phyloP scores from a whole-genome alignment of 2,797 vertebrate species.

The Adrianichthys oophorus region DNA sequence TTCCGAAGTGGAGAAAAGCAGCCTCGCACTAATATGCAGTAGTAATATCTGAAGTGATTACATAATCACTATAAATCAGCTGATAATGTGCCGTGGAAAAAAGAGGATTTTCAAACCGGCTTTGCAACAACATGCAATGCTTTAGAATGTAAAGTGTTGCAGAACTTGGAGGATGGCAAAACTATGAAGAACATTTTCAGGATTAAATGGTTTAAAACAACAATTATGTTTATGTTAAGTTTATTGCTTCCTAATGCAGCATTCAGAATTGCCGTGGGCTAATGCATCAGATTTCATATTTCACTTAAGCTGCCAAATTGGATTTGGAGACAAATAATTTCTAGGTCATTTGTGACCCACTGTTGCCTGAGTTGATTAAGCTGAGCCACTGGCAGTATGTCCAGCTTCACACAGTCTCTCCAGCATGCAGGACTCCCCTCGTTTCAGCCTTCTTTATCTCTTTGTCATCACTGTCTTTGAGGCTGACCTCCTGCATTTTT shows the following conservation, averaged over 20 bases:
- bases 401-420: conserved; percentile 10
- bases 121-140: too few relatives aligned
- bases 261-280: background rate
- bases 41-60: too few relatives aligned
- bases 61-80: too few relatives aligned
- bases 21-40: too few relatives aligned
- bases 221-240: too few relatives aligned
- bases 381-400: conserved; percentile 16
- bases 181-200: too few relatives aligned
- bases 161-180: too few relatives aligned
- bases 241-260: background rate
- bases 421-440: conserved; percentile 9
- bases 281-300: background rate
- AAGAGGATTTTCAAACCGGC: too few relatives aligned
- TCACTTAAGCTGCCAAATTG: conserved; percentile 24
- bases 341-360: conserved; percentile 12
- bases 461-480: conserved; percentile 12
- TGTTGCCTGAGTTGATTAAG: conserved; percentile 26
- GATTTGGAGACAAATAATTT: conserved; percentile 29
- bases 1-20: too few relatives aligned
- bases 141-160: too few relatives aligned
- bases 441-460: background rate
- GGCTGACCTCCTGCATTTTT: background rate
- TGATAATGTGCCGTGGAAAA: too few relatives aligned
- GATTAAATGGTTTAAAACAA: too few relatives aligned